Conservation (phyloP, 2,113 vertebrate species). For the Pao palembangensis region DNA sequence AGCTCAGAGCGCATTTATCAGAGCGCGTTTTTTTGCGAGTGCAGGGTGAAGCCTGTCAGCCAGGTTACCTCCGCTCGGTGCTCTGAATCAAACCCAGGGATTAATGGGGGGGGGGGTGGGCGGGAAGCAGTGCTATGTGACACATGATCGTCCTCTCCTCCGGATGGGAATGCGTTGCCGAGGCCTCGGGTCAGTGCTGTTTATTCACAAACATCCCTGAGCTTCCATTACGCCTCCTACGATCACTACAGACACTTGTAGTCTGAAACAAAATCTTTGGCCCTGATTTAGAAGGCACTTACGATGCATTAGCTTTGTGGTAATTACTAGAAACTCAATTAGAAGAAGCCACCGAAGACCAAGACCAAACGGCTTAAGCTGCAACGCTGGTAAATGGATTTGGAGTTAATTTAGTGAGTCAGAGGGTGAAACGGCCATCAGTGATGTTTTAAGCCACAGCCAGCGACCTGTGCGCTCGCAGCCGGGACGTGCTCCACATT, state of each 20-base stretch:
- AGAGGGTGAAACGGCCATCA: slow-evolving; percentile 71
- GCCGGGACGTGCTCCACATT: slow-evolving; percentile 24
- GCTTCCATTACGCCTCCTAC: slow-evolving; percentile 31
- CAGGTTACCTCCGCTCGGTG: slow-evolving; percentile 54
- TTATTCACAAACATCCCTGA: slow-evolving; percentile 20
- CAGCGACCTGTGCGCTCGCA: slow-evolving; percentile 47
- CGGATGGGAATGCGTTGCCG: slow-evolving; percentile 26
- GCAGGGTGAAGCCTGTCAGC: slow-evolving; percentile 38
- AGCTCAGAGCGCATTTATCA: slow-evolving; percentile 41
- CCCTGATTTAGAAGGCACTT: slow-evolving; percentile 75
- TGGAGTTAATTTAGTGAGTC: slow-evolving; percentile 72
- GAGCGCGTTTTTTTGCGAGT: slow-evolving; percentile 36
- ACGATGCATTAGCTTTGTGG: slow-evolving; percentile 74
- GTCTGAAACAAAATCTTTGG: slow-evolving; percentile 73
- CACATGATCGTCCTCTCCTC: slow-evolving; percentile 25
- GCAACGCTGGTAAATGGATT: slow-evolving; percentile 69
- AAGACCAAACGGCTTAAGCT: slow-evolving; percentile 70
- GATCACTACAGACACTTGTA: slow-evolving; percentile 50
- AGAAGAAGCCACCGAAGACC: slow-evolving; percentile 69
- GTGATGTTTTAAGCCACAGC: slow-evolving; percentile 65
- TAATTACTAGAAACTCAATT: slow-evolving; percentile 80
- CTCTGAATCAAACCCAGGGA: slow-evolving; percentile 52
- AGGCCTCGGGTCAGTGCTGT: neutral
- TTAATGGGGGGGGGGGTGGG: slow-evolving; percentile 35
- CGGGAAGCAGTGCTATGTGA: slow-evolving; percentile 18